phyloP scores from a whole-genome alignment of 2,113 vertebrate genomes.

The Suncus etruscus region DNA sequence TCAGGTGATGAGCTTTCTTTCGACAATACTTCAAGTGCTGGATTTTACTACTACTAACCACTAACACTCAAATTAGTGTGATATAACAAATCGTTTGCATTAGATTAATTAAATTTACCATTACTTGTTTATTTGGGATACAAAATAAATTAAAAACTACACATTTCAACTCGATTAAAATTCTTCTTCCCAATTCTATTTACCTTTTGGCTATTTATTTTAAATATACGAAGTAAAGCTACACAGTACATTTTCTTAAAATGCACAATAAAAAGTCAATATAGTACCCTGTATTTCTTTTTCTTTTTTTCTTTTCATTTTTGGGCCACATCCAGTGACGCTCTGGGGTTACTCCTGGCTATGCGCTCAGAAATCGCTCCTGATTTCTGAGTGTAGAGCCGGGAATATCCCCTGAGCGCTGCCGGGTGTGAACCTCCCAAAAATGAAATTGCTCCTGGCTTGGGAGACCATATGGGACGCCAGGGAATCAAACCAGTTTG shows the following conservation, averaged over 20 bases:
- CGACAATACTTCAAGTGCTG: neutral
- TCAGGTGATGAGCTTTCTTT: neutral
- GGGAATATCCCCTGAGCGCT: too few species aligned
- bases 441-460: too few species aligned
- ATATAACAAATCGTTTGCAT: neutral
- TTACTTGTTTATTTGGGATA: too few species aligned
- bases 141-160: conserved; percentile 35
- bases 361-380: too few species aligned
- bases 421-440: too few species aligned
- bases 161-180: conserved; percentile 37
- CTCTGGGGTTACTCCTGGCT: too few species aligned
- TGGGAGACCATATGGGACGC: too few species aligned
- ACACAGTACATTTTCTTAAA: conserved; percentile 40
- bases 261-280: neutral
- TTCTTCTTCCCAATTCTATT: conserved; percentile 3
- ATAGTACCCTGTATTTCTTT: neutral
- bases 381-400: too few species aligned
- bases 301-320: too few species aligned
- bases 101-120: neutral
- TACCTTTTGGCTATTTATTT: conserved; percentile 25
- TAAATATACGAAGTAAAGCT: conserved; percentile 29
- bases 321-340: too few species aligned
- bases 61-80: conserved; percentile 32
- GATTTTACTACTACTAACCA: conserved; percentile 5
- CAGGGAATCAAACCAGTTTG: too few species aligned